Conservation (phyloP, 1,140 invertebrate genomes). For the Olivierus martensii region DNA sequence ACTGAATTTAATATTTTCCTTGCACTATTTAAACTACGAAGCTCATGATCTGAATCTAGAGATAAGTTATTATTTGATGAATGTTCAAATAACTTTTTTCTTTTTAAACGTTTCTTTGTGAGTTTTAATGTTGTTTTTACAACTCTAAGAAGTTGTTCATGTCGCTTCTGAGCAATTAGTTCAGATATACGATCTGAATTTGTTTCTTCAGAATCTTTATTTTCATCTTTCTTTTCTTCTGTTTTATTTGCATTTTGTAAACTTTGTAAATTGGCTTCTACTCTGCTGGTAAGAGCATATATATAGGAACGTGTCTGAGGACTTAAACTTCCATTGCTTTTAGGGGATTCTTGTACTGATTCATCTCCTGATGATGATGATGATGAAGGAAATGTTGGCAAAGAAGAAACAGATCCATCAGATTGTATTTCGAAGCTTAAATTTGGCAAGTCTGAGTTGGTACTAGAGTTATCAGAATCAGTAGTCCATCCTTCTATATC, state of each 20-base stretch:
- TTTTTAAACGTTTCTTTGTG: background rate
- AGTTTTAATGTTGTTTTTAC: background rate
- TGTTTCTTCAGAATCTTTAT: slow-evolving; percentile 5
- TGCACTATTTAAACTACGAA: background rate
- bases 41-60: background rate
- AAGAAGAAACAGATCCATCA: background rate
- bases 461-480: slow-evolving; percentile 18
- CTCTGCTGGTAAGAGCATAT: background rate
- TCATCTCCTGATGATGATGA: slow-evolving; percentile 11
- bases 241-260: background rate
- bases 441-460: slow-evolving; percentile 4
- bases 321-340: background rate
- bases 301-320: slow-evolving; percentile 4
- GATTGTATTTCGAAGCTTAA: slow-evolving; percentile 4
- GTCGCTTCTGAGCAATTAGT: slow-evolving; percentile 25
- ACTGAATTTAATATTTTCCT: background rate
- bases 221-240: background rate
- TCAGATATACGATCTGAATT: slow-evolving; percentile 23
- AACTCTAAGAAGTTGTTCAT: slow-evolving; percentile 11
- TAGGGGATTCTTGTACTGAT: background rate
- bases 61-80: background rate
- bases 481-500: slow-evolving; percentile 53
- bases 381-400: slow-evolving; percentile 15
- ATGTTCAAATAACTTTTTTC: background rate
- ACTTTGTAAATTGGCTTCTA: background rate